These are phyloP conservation scores for Drosophila affinis DNA, from an alignment of 2,888 invertebrate genomes.

Conservation along the genomic window DNA sequence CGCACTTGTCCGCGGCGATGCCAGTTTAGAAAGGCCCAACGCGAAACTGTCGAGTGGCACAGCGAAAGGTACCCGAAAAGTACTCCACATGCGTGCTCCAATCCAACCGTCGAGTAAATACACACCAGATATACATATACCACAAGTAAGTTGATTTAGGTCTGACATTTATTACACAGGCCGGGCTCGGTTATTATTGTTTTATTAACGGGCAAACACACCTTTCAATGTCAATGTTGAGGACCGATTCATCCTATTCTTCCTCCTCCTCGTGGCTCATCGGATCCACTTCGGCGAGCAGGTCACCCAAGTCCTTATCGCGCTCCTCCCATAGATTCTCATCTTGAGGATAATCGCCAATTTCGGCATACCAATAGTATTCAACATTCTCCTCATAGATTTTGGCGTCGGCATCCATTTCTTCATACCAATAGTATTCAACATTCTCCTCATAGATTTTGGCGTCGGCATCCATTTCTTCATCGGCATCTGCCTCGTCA, in stretches of 20 bases:
- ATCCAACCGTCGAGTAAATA: slow-evolving; percentile 18
- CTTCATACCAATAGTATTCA: slow-evolving; percentile 88
- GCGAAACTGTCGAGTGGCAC: slow-evolving; percentile 12
- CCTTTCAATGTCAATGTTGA: slow-evolving; percentile 85
- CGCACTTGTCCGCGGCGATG: slow-evolving; percentile 6
- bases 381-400: slow-evolving; percentile 88
- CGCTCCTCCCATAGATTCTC: slow-evolving; percentile 92
- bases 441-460: slow-evolving; percentile 87
- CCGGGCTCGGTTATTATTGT: slow-evolving; percentile 19
- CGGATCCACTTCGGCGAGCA: slow-evolving; percentile 88
- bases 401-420: slow-evolving; percentile 85
- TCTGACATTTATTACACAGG: slow-evolving; percentile 67
- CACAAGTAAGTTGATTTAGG: slow-evolving; percentile 46
- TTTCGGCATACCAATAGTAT: slow-evolving; percentile 86
- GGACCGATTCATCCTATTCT: slow-evolving; percentile 87
- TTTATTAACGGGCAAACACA: slow-evolving; percentile 60
- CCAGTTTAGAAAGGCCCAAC: slow-evolving; percentile 44
- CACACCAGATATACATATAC: slow-evolving; percentile 2
- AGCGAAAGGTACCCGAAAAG: slow-evolving; percentile 41
- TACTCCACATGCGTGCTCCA: slow-evolving; percentile 18
- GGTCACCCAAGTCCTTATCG: slow-evolving; percentile 91
- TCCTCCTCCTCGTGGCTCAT: slow-evolving; percentile 88
- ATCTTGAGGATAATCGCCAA: slow-evolving; percentile 84
- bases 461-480: slow-evolving; percentile 86
- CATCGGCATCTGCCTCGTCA: slow-evolving; percentile 78